Evolutionary conservation across 2,797 vertebrate genomes (phyloP).

Genomic region (Acanthurus lineatus): DNA sequence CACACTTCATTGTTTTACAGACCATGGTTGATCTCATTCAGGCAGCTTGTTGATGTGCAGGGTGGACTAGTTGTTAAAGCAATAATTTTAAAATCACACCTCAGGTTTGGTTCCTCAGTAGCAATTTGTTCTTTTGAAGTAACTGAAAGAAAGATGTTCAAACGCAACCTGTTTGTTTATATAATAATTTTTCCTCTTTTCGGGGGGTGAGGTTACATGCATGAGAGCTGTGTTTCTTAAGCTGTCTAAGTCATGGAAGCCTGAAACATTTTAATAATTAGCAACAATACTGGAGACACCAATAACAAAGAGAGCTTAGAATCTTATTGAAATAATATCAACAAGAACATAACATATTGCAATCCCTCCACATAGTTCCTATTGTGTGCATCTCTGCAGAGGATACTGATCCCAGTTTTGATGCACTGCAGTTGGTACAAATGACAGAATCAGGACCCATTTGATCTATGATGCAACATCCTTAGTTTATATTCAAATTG

Average conservation of each 20-base stretch:
- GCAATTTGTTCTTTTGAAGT: background rate
- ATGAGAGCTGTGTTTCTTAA: background rate
- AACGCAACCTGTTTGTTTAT: conserved; percentile 1
- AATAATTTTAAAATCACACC: background rate
- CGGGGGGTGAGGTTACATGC: background rate
- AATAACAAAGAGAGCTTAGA: background rate
- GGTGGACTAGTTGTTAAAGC: background rate
- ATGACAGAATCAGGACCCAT: background rate
- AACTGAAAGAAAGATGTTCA: background rate
- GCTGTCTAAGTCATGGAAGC: background rate
- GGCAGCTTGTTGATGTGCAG: background rate
- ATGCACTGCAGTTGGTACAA: background rate
- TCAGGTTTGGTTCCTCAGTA: background rate
- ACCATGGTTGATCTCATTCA: background rate
- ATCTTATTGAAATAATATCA: background rate
- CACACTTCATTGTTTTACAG: background rate
- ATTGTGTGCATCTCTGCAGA: too few relatives aligned
- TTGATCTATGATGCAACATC: background rate
- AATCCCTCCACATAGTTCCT: background rate
- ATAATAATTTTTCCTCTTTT: background rate
- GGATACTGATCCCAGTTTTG: too few relatives aligned
- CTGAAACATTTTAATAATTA: background rate
- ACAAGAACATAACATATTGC: background rate
- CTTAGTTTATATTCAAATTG: background rate
- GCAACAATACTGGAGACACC: background rate